Base-by-base conservation (phyloP, 2,113 vertebrate genomes). In the Pangasianodon gigas region DNA sequence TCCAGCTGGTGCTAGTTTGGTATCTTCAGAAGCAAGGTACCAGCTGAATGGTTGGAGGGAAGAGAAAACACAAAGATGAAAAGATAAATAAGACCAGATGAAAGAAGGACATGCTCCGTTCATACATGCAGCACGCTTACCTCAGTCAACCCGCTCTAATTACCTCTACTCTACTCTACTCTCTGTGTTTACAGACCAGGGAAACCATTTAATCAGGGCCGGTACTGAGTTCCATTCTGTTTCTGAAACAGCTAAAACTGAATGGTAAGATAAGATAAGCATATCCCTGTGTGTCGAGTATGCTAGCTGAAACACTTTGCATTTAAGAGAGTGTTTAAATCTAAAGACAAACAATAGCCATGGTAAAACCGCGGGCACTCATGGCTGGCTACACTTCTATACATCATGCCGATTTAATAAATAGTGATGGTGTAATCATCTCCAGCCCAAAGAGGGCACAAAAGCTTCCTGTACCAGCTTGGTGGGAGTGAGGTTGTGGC, bases 401-500 rank as follows among this genome's bases (percentile, higher is more conserved):
- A 88, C 87, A 87, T 87, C 80, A 46, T 81, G 62, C 69, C 13
- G 11, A 51, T 26, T 52, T 75, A 92, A 92, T 88, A 82, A 93
- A 93, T 91, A 93, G 90, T 84, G 54, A 41, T 32, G 9, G 67
- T 93, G 89, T 91, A 79, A 93, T 94, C 91, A 92, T 62, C 84
- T 81, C 62, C 86, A 71, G 90, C 90, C 32, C 58, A 58, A 62
- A 21, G 60, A 88, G 71, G 69, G 44, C 32, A 37, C 26, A 46
- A 4, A 18, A 52, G 87, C 82, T 9, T 69, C 54, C 87, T 82
- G 67, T 37, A 88, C 91, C 84, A 69, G 58, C 92, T 89, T 90
- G 65, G 79, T 58, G 84, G 54, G 85, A 93, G 83, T 24, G 3
- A 92, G 91, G 87, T 81, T 91, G 87, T 90, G 62, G 16, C 41